A percentile compares a stretch with the other conserved stretches of the same genome.
Evolutionary conservation across 2,888 invertebrate genomes (phyloP).

Genomic region (Caenorhabditis japonica): DNA sequence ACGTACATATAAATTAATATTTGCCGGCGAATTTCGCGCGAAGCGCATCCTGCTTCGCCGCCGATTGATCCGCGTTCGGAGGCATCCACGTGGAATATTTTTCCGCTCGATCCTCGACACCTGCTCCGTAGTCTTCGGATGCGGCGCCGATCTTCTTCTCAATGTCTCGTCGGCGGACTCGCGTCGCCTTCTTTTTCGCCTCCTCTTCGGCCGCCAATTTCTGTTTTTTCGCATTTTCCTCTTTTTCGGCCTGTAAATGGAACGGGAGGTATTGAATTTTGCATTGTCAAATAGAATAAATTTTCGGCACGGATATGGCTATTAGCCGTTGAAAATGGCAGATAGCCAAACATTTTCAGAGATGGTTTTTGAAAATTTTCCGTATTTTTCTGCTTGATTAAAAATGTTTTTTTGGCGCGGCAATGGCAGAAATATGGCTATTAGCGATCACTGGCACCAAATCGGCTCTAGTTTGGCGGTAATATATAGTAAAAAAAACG

Average conservation of each 20-base stretch:
- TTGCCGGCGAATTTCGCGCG: slow-evolving; percentile 71
- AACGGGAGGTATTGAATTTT: no score
- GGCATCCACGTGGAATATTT: slow-evolving; percentile 87
- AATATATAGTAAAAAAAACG: no score
- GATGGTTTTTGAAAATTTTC: no score
- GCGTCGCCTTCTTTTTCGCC: slow-evolving; percentile 25
- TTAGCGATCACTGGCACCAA: no score
- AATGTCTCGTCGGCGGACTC: slow-evolving; percentile 24
- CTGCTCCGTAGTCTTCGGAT: slow-evolving; percentile 59
- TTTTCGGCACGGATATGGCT: no score
- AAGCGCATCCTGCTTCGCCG: slow-evolving; percentile 60
- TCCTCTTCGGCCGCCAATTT: slow-evolving; percentile 25
- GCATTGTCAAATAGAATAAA: no score
- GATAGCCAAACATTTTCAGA: no score
- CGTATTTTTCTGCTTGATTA: no score
- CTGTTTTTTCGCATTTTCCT: slow-evolving; percentile 27
- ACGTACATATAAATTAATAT: slow-evolving; percentile 59
- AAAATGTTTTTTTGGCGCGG: no score
- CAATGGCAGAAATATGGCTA: no score
- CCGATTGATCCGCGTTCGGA: slow-evolving; percentile 85
- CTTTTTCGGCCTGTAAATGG: slow-evolving; percentile 21
- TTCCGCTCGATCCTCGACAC: slow-evolving; percentile 57
- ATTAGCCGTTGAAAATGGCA: no score
- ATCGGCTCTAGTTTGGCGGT: no score
- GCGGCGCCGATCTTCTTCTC: slow-evolving; percentile 37